Conservation (phyloP, 35 echinoderm and acorn worm genomes). For the Antedon bifida region DNA sequence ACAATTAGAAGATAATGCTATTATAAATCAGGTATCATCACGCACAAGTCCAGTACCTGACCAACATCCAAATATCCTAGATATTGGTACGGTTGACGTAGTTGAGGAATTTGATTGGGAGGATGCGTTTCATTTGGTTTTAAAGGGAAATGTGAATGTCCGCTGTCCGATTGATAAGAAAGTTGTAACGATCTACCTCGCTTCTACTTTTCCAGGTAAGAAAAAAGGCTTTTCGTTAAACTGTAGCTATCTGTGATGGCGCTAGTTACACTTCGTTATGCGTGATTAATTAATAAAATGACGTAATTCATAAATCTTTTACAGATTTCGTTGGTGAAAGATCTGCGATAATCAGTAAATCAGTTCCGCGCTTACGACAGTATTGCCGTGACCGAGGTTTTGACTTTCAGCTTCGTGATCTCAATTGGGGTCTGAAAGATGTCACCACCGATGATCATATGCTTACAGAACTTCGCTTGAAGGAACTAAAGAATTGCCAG, state of each 20-base stretch:
- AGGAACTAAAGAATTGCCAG: slow-evolving; percentile 27
- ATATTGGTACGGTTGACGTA: background rate
- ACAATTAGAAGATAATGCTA: background rate
- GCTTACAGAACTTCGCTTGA: slow-evolving; percentile 24
- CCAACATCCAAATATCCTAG: slow-evolving; percentile 15
- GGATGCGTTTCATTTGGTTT: slow-evolving; percentile 15
- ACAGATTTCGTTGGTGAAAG: slow-evolving; percentile 71
- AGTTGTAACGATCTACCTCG: slow-evolving; percentile 42
- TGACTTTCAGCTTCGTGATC: slow-evolving; percentile 80
- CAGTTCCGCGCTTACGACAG: slow-evolving; percentile 34
- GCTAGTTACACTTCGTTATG: too few relatives aligned
- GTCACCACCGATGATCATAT: slow-evolving; percentile 37
- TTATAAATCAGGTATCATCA: background rate
- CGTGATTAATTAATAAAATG: too few relatives aligned
- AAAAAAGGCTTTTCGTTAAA: background rate
- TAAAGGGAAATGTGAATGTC: slow-evolving; percentile 30
- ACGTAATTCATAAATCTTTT: background rate
- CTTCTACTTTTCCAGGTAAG: slow-evolving; percentile 49
- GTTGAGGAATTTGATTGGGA: background rate
- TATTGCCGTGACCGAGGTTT: slow-evolving; percentile 68
- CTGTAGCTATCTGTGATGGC: background rate
- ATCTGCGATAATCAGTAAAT: slow-evolving; percentile 46
- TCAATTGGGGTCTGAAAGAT: slow-evolving; percentile 80
- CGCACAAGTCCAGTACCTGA: slow-evolving; percentile 37
- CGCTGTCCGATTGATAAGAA: slow-evolving; percentile 21